Percentiles rank a stretch among this genome's conserved stretches.
These are phyloP conservation scores for Chironomus riparius DNA, from an alignment of 2,888 invertebrate species.

Conservation along the genomic window DNA sequence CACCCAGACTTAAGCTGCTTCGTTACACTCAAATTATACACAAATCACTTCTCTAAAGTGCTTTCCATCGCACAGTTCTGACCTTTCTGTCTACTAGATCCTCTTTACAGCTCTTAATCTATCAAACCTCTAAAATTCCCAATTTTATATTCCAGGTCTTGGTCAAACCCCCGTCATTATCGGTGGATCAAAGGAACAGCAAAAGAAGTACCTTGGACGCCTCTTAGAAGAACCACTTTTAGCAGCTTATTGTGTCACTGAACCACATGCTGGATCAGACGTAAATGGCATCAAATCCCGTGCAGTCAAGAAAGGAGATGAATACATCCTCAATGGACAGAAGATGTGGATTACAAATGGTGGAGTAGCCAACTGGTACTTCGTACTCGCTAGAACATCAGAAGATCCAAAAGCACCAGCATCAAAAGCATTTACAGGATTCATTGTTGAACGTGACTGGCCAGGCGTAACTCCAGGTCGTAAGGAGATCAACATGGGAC, in stretches of 20 bases:
- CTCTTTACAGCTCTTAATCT: no score
- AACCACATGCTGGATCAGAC: conserved; percentile 94
- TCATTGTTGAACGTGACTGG: conserved; percentile 87
- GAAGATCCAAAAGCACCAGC: conserved; percentile 86
- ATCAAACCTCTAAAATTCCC: no score
- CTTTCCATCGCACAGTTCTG: no score
- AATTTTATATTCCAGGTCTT: conserved; percentile 49
- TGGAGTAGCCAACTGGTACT: conserved; percentile 94
- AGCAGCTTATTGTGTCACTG: conserved; percentile 92
- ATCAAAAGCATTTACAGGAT: conserved; percentile 77
- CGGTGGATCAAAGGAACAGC: conserved; percentile 68
- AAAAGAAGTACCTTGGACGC: conserved; percentile 90
- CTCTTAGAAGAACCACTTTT: conserved; percentile 82
- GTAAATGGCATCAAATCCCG: conserved; percentile 84
- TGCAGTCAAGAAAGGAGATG: conserved; percentile 90
- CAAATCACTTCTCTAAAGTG: no score
- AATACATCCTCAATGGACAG: conserved; percentile 88
- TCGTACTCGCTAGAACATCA: conserved; percentile 86
- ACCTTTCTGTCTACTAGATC: no score
- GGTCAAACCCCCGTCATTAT: conserved; percentile 48
- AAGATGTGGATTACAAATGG: conserved; percentile 99
- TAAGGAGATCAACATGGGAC: conserved; percentile 93
- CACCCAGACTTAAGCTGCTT: no score
- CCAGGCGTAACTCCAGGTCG: conserved; percentile 75
- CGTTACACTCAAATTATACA: no score